Evolutionary conservation across 2,797 vertebrate species (phyloP).

Genomic region (Nothura maculosa): DNA sequence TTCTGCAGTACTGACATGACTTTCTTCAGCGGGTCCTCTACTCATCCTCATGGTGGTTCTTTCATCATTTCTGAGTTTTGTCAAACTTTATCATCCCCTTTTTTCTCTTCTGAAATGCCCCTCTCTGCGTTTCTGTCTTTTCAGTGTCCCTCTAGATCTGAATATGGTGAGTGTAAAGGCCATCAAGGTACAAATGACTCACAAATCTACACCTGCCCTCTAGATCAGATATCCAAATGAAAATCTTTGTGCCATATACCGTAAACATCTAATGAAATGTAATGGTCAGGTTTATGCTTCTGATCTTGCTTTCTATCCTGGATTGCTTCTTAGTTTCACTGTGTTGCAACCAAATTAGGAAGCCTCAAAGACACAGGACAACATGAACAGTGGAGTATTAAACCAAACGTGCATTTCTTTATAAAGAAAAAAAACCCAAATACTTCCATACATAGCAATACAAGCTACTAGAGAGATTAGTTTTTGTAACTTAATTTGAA

Average conservation of each 20-base stretch:
- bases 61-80: not conserved
- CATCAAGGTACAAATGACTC: fast-evolving
- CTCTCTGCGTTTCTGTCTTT: not conserved
- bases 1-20: not conserved
- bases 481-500: not conserved
- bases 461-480: not conserved
- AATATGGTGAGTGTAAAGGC: not conserved
- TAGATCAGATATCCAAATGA: not conserved
- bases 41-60: not conserved
- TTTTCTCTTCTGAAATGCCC: not conserved
- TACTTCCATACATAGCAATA: fast-evolving
- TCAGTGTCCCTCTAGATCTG: not conserved
- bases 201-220: not conserved
- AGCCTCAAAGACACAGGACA: not conserved
- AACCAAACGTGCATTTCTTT: not conserved
- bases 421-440: not conserved
- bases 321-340: fast-evolving
- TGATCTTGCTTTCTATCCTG: not conserved
- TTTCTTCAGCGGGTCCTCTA: not conserved
- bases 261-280: not conserved
- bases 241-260: not conserved
- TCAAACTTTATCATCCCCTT: not conserved
- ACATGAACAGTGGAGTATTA: too few species aligned
- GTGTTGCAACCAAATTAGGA: not conserved
- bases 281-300: not conserved